These are phyloP conservation scores for Erebia palarica DNA, from an alignment of 2,888 invertebrate species.

Conservation along the genomic window DNA sequence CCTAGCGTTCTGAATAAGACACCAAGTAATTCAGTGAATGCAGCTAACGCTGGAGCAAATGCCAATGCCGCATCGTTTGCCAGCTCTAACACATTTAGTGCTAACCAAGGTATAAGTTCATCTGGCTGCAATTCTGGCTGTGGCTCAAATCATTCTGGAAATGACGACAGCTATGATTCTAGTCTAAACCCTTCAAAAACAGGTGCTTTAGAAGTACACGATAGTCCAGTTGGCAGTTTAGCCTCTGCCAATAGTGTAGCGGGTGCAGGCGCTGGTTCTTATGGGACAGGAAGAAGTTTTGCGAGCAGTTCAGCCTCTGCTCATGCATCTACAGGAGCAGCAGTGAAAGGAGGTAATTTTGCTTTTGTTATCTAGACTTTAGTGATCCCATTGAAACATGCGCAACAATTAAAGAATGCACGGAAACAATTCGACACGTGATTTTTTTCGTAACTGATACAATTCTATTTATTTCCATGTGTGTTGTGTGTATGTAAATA, in stretches of 20 bases:
- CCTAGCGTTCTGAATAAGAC: slow-evolving; percentile 3
- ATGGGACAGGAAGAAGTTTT: slow-evolving; percentile 53
- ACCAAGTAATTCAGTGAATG: slow-evolving; percentile 23
- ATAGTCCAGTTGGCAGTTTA: slow-evolving; percentile 39
- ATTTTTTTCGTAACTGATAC: neutral
- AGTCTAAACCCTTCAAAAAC: slow-evolving; percentile 15
- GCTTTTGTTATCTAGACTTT: neutral
- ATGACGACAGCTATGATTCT: slow-evolving; percentile 17
- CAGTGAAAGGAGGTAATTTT: slow-evolving; percentile 61
- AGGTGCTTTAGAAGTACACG: slow-evolving; percentile 13
- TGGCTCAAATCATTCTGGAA: slow-evolving; percentile 33
- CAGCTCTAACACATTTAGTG: slow-evolving; percentile 28
- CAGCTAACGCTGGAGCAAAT: slow-evolving; percentile 40
- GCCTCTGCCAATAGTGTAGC: slow-evolving; percentile 60
- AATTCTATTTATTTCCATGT: too few species aligned
- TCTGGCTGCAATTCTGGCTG: slow-evolving; percentile 46
- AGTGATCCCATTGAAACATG: neutral
- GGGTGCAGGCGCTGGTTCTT: slow-evolving; percentile 46
- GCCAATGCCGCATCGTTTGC: slow-evolving; percentile 47
- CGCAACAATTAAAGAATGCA: slow-evolving; percentile 1
- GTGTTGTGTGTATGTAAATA: too few species aligned
- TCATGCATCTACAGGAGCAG: slow-evolving; percentile 62
- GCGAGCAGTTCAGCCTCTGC: slow-evolving; percentile 68
- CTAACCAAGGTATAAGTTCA: slow-evolving; percentile 42
- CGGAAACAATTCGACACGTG: slow-evolving; percentile 17